Evolutionary conservation across 2,113 vertebrate species (phyloP).

Genomic region (Morphnarchus princeps): DNA sequence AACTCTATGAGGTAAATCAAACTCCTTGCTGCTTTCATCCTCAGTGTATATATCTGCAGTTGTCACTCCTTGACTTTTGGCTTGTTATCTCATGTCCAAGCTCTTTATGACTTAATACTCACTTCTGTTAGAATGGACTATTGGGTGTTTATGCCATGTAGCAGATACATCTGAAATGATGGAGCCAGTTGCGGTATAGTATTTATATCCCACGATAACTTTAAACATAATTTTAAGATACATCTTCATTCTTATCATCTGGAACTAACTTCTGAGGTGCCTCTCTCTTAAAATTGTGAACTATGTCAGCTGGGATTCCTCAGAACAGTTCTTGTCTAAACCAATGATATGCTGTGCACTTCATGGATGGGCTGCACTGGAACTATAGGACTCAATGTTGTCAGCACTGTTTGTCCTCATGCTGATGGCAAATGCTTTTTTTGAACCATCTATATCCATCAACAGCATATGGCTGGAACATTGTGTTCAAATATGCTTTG

Average conservation of each 20-base stretch:
- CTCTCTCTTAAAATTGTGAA: background rate
- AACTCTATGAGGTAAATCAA: conserved; percentile 88
- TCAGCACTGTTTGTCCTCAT: background rate
- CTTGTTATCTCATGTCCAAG: background rate
- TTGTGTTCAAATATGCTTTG: background rate
- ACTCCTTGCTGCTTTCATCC: background rate
- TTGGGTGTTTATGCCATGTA: background rate
- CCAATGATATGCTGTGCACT: background rate
- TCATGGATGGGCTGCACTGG: background rate
- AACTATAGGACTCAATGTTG: fast-evolving
- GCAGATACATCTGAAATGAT: background rate
- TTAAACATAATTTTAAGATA: background rate
- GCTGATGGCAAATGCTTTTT: background rate
- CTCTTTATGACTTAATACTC: background rate
- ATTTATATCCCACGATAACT: background rate
- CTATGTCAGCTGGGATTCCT: background rate
- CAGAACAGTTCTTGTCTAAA: background rate
- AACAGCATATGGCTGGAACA: background rate
- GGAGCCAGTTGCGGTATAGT: background rate
- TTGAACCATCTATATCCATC: background rate
- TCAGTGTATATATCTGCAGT: background rate
- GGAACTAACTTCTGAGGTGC: background rate
- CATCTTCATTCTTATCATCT: background rate
- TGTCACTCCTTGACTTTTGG: background rate
- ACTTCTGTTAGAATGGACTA: background rate